Evolutionary conservation across 2,113 vertebrate species (phyloP).

Genomic region (Otus sunia): DNA sequence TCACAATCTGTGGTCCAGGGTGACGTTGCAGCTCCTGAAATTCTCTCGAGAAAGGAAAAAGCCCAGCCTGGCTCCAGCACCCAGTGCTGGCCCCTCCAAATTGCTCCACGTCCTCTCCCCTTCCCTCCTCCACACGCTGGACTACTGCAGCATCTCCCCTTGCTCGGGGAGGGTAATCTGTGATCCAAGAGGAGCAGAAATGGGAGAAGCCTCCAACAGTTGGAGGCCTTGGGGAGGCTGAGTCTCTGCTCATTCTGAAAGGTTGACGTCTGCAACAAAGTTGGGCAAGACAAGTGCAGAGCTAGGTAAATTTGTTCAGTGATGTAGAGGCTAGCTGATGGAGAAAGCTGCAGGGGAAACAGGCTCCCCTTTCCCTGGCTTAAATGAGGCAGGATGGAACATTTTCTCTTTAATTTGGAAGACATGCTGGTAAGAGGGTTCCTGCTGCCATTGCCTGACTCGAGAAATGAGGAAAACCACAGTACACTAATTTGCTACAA

Average conservation of each 20-base stretch:
- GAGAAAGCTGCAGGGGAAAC: not conserved
- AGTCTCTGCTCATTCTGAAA: not conserved
- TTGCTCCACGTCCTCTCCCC: not conserved
- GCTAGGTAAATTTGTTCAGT: too few relatives aligned
- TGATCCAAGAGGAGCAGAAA: not conserved
- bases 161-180: not conserved
- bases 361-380: not conserved
- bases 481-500: not conserved
- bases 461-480: not conserved
- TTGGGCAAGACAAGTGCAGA: not conserved
- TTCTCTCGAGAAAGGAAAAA: not conserved
- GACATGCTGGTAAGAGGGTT: not conserved
- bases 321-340: not conserved
- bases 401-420: not conserved
- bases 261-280: not conserved
- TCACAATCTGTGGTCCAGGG: not conserved
- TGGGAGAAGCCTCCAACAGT: rapidly evolving
- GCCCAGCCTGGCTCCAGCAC: not conserved
- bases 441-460: not conserved
- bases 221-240: not conserved
- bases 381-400: not conserved
- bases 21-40: not conserved
- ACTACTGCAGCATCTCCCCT: too few relatives aligned
- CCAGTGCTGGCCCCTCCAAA: rapidly evolving
- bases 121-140: not conserved